Evolutionary conservation across 2,888 invertebrate genomes (phyloP), one percentile per base, ranked within the genome.

Genomic region (Polyommatus iphigenia): DNA sequence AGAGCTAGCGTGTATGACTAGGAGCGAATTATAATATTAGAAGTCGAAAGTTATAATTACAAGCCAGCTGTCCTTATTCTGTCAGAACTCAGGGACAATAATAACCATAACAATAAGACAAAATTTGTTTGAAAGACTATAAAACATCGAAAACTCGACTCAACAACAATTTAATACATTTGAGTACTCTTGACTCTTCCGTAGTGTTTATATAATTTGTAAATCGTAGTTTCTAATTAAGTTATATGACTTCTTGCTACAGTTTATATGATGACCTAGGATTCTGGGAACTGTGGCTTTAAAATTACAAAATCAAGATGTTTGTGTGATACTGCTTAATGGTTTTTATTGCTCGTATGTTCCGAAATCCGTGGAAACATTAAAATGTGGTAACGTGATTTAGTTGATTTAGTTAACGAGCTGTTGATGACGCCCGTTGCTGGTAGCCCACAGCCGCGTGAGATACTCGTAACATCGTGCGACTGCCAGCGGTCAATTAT

Each of bases 381-480:
- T 46, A 29, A 67, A 67, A 67, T 67, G 67, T 6, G 67, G 67
- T 67, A 67, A 67, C 67, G 18, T 18, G 15, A 67, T 54, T 54
- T 18, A 29, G 67, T 67, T 20, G 13, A 67, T 67, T 67, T 67
- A 29, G 29, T 67, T 67, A 67, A 67, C 32, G 67, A 67, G 6
- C 29, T 15, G 32, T 7, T 67, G 15, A 67, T 32, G 67, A 67
- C 67, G 67, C 15, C 6, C 67, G 32, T 13, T 15, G 24, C 24
- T 24, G 24, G 24, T 24, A 24, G 24, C 24, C 24, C 24, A 24
- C 24, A 24, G 24, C 24, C 24, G 2, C 20, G 4, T 3, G 24
- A 62, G 62, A 62, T 62, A n/a, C n/a, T n/a, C n/a, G n/a, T n/a
- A 62, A 20, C 62, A 24, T 62, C 62, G 20, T 59, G n/a, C 59